Conservation (phyloP, 2,888 invertebrate species). For the Lithosia quadra region DNA sequence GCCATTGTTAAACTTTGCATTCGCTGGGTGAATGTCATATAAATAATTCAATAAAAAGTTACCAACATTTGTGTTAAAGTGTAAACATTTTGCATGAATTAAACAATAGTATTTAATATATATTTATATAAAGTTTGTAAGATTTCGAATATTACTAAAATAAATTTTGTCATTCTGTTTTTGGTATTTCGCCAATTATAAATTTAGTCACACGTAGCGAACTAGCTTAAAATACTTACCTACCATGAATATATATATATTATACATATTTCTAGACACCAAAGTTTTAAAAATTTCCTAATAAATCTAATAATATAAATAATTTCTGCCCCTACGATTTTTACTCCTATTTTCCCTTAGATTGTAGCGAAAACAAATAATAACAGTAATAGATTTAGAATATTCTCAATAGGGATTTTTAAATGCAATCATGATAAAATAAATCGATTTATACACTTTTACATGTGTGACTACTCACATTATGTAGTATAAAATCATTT, state of each 20-base stretch:
- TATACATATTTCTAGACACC: no score
- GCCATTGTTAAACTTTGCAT: neutral
- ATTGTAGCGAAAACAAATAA: no score
- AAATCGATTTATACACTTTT: neutral
- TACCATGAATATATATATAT: no score
- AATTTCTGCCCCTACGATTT: no score
- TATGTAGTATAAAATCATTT: conserved; percentile 13
- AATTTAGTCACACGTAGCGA: neutral
- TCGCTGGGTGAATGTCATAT: neutral
- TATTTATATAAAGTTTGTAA: no score
- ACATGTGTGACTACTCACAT: neutral
- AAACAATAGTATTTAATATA: neutral
- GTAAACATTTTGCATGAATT: neutral
- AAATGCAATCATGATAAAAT: neutral
- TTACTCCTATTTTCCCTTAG: no score
- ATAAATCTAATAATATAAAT: no score
- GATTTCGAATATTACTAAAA: no score
- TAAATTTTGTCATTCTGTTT: neutral
- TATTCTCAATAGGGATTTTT: neutral
- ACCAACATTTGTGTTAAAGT: neutral
- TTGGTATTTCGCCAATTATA: neutral
- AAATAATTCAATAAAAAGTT: neutral
- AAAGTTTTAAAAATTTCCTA: no score
- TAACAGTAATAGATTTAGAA: no score
- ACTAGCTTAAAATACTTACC: neutral